A percentile compares a stretch with the other conserved stretches of the same genome.
These are phyloP conservation scores for Conops quadrifasciatus DNA, from an alignment of 2,888 invertebrate genomes.

Conservation along the genomic window DNA sequence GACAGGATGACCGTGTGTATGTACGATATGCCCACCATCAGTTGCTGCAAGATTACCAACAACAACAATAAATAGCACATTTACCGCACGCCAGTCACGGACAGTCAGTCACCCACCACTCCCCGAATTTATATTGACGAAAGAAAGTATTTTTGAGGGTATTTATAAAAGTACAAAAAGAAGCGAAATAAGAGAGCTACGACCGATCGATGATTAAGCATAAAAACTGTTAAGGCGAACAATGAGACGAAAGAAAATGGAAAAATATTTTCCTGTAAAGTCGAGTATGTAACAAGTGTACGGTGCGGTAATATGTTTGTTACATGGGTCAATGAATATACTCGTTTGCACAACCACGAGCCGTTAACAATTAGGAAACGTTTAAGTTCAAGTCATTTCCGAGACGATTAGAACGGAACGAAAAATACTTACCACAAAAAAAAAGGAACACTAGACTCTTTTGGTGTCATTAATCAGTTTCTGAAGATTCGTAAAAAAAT, in stretches of 20 bases:
- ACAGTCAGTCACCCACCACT: too few species aligned
- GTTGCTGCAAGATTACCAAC: not conserved
- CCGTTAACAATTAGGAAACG: conserved; percentile 11
- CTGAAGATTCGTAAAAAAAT: not conserved
- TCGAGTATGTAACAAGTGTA: too few species aligned
- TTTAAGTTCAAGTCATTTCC: not conserved
- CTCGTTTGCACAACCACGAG: too few species aligned
- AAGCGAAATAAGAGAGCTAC: not conserved
- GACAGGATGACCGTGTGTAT: conserved; percentile 17
- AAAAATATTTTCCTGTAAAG: too few species aligned
- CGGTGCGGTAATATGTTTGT: too few species aligned
- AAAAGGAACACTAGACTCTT: not conserved
- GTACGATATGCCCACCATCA: conserved; percentile 33
- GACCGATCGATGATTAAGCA: not conserved
- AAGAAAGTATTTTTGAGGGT: too few species aligned
- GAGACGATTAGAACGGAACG: not conserved
- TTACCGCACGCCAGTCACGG: not conserved
- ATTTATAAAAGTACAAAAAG: not conserved
- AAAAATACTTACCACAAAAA: not conserved
- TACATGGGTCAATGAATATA: too few species aligned
- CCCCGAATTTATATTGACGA: too few species aligned
- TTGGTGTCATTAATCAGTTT: conserved; percentile 13
- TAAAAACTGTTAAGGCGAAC: not conserved
- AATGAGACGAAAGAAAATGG: too few species aligned
- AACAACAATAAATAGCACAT: conserved; percentile 9